phyloP scores from a whole-genome alignment of 2,888 invertebrate species.

The Drosophila tanythrix region DNA sequence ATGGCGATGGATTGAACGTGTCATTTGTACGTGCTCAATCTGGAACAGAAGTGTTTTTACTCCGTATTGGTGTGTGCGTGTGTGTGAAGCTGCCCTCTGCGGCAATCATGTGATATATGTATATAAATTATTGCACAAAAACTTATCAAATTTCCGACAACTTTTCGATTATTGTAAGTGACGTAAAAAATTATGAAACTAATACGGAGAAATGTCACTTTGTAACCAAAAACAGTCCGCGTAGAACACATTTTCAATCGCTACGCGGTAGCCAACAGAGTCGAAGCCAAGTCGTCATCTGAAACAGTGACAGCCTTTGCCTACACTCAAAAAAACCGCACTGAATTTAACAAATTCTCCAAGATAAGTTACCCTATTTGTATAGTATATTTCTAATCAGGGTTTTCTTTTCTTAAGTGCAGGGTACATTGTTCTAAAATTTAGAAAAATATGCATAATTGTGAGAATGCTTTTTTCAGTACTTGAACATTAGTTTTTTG shows the following conservation, averaged over 20 bases:
- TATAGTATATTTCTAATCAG: background rate
- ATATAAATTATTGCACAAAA: constrained; percentile 40
- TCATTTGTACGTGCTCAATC: constrained; percentile 37
- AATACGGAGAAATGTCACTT: constrained; percentile 59
- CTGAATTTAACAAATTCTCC: background rate
- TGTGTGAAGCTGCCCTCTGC: background rate
- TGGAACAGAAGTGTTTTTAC: background rate
- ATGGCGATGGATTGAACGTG: constrained; percentile 32
- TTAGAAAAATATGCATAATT: too few species aligned
- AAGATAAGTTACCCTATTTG: background rate
- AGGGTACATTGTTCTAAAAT: too few species aligned
- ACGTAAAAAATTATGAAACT: constrained; percentile 59
- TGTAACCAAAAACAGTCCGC: constrained; percentile 43
- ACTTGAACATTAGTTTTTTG: too few species aligned
- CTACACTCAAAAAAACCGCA: background rate
- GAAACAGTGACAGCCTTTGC: constrained; percentile 17
- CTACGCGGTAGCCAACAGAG: constrained; percentile 59
- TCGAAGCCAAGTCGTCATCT: constrained; percentile 26
- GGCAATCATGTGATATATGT: constrained; percentile 22
- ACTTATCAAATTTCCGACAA: constrained; percentile 58
- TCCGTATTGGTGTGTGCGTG: background rate
- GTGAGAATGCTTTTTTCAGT: too few species aligned
- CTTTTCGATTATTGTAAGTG: constrained; percentile 39
- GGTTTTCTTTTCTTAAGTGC: background rate
- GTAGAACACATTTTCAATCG: constrained; percentile 61